Conservation (phyloP, 2,888 invertebrate species). For the Ptychoptera albimana region DNA sequence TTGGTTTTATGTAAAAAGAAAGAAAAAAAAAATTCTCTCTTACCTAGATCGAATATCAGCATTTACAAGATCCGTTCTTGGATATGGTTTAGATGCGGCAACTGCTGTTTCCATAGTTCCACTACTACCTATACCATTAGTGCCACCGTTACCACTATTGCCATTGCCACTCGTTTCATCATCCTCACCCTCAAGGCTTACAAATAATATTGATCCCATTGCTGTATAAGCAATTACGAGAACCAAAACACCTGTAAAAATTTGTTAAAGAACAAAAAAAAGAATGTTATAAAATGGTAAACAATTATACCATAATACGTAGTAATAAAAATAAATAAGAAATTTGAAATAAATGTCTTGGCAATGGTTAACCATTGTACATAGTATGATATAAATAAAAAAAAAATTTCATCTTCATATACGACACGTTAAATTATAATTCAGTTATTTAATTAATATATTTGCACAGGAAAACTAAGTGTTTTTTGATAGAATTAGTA, state of each 20-base stretch:
- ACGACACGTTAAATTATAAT: too few species aligned
- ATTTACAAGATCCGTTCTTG: constrained; percentile 36
- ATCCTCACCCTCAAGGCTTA: constrained; percentile 57
- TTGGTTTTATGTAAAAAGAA: too few species aligned
- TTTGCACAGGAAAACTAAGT: too few species aligned
- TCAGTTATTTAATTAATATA: too few species aligned
- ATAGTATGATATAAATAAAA: too few species aligned
- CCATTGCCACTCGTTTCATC: constrained; percentile 31
- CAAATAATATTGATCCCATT: constrained; percentile 82
- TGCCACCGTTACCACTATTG: constrained; percentile 47
- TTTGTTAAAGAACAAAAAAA: not conserved
- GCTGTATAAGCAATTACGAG: constrained; percentile 84
- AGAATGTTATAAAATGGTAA: constrained; percentile 3
- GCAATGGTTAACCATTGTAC: too few species aligned
- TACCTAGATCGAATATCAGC: constrained; percentile 43
- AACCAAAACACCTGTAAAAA: constrained; percentile 28
- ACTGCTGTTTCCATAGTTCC: constrained; percentile 38
- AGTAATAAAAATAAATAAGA: not conserved
- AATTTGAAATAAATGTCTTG: too few species aligned
- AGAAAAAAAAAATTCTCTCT: too few species aligned
- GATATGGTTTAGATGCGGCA: constrained; percentile 46
- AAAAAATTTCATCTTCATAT: too few species aligned
- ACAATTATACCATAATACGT: not conserved
- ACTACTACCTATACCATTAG: constrained; percentile 12
- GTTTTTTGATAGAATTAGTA: too few species aligned